Conservation (phyloP, 2,113 vertebrate species). For the Gila orcuttii region DNA sequence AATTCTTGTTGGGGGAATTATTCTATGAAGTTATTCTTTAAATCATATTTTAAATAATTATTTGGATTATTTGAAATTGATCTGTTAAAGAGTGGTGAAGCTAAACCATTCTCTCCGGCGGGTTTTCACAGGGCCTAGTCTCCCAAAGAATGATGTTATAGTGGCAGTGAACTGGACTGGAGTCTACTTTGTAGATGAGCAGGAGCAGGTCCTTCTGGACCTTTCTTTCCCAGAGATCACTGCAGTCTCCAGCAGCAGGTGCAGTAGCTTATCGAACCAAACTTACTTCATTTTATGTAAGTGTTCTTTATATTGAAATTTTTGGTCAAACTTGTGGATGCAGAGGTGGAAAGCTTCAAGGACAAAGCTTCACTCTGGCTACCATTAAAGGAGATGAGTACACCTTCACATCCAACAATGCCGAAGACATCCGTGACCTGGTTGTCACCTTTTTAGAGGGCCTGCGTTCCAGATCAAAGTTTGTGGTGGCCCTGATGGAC, state of each 20-base stretch:
- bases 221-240: slow-evolving; percentile 96
- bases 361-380: slow-evolving; percentile 93
- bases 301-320: neutral
- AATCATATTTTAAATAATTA: neutral
- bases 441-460: slow-evolving; percentile 96
- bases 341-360: slow-evolving; percentile 90
- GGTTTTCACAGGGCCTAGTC: slow-evolving; percentile 81
- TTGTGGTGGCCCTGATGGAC: slow-evolving; percentile 92
- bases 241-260: slow-evolving; percentile 94
- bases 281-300: neutral
- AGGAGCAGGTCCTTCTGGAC: slow-evolving; percentile 95
- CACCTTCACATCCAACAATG: slow-evolving; percentile 97
- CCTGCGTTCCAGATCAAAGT: slow-evolving; percentile 92
- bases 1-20: neutral
- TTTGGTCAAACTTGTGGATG: neutral
- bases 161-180: slow-evolving; percentile 99
- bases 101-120: neutral
- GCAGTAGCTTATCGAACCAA: neutral
- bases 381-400: slow-evolving; percentile 97
- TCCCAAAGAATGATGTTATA: slow-evolving; percentile 95
- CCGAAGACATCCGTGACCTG: slow-evolving; percentile 93
- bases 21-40: neutral
- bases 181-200: slow-evolving; percentile 96
- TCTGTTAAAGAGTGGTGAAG: neutral
- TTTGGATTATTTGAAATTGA: neutral